Evolutionary conservation across 2,113 vertebrate genomes (phyloP), one percentile per base, ranked within the genome.

Genomic region (Forbesichthys agassizii): DNA sequence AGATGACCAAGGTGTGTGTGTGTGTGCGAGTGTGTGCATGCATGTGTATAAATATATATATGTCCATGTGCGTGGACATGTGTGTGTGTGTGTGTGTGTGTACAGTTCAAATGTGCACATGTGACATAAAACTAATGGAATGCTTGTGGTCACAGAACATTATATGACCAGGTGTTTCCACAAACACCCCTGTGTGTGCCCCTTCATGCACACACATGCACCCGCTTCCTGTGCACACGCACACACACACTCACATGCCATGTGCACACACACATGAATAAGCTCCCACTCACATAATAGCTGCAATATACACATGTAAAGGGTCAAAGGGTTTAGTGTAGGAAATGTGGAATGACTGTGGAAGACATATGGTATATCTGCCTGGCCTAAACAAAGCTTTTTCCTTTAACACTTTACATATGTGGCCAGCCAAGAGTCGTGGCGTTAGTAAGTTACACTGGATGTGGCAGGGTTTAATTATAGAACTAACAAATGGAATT

Each of bases 121-220:
- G 62, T 66, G 67, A 73, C 48, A 14, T 79, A 51, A 13, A 46
- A 61, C 65, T 67, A 18, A 67, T 66, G 73, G 75, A 73, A 83
- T 82, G 78, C 69, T 2, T 66, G 68, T 0, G 63, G 66, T 64
- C 0, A 46, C 64, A 70, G 59, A 72, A 75, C 85, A 82, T 82
- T 67, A 81, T 75, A 79, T 62, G 76, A 48, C 79, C 85, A 81
- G 85, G 81, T 87, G 86, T 88, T 88, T 86, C 83, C 82, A 81
- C 66, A 57, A 46, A 74, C 61, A 27, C 11, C 27, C 27, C 27
- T 27, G 27, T 27, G 11, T 42, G 33, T 48, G 14, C 36, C 13
- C 60, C 11, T 36, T 0, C 9, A 63, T 10, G 47, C n/a, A 18
- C 42, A 48, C 61, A 5, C 13, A 62, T 13, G 9, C 2, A 61